Evolutionary conservation across 2,113 vertebrate genomes (phyloP).

Genomic region (Odontophorus gujanensis): DNA sequence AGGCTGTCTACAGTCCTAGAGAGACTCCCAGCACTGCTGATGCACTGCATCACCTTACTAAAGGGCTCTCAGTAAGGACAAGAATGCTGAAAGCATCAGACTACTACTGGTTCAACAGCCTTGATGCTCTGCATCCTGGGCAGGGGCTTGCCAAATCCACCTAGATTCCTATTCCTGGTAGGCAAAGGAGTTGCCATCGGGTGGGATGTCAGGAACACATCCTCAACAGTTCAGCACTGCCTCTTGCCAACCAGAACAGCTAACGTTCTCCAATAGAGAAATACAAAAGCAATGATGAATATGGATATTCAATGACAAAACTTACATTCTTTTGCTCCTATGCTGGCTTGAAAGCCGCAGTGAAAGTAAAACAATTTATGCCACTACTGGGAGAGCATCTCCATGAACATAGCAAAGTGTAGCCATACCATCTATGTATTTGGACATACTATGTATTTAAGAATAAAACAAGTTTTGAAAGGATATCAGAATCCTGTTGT

Average conservation of each 20-base stretch:
- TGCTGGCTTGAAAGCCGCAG: not conserved
- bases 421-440: accelerated
- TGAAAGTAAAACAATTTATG: not conserved
- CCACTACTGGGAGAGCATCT: not conserved
- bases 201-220: not conserved
- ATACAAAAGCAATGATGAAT: not conserved
- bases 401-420: not conserved
- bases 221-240: not conserved
- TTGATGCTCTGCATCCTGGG: not conserved
- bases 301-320: not conserved
- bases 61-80: not conserved
- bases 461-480: not conserved
- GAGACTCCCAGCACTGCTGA: not conserved
- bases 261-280: not conserved
- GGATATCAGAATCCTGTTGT: not conserved
- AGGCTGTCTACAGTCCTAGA: accelerated
- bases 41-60: not conserved
- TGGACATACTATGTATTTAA: not conserved
- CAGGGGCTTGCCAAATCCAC: not conserved
- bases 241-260: not conserved
- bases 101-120: no score
- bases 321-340: not conserved
- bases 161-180: not conserved
- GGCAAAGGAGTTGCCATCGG: not conserved
- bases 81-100: not conserved